These are phyloP conservation scores for Amphiura filiformis DNA, from an alignment of 35 echinoderm and acorn worm genomes.

Conservation along the genomic window DNA sequence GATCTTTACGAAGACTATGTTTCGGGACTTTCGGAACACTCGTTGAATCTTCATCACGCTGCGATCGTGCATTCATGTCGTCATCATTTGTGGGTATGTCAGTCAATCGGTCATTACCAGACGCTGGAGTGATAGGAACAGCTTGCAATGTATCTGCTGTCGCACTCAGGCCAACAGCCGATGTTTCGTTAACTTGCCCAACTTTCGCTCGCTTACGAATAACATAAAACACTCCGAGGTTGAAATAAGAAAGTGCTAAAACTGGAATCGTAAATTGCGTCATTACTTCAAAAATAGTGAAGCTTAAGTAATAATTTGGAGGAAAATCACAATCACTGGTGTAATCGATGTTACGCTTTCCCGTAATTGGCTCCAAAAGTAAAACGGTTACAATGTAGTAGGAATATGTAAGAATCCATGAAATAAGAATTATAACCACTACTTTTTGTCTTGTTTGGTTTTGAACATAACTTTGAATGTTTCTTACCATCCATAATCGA, in stretches of 20 bases:
- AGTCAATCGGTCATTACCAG: not conserved
- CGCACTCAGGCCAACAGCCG: not conserved
- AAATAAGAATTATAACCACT: not conserved
- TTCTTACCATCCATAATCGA: constrained; percentile 51
- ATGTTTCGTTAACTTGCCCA: not conserved
- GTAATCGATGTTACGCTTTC: not conserved
- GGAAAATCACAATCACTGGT: constrained; percentile 13
- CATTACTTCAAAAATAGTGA: not conserved
- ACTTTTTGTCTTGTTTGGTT: constrained; percentile 22
- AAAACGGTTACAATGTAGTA: constrained; percentile 8
- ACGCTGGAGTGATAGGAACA: not conserved
- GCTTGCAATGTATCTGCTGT: too few species aligned
- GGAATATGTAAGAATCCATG: constrained; percentile 9
- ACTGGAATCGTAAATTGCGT: constrained; percentile 26
- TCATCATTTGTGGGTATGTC: not conserved
- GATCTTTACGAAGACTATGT: not conserved
- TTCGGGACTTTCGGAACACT: not conserved
- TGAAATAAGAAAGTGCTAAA: constrained; percentile 7
- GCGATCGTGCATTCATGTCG: too few species aligned
- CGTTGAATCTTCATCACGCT: too few species aligned
- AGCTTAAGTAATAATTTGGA: not conserved
- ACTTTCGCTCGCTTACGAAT: not conserved
- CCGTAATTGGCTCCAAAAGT: not conserved
- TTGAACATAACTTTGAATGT: constrained; percentile 10
- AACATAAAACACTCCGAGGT: constrained; percentile 19